Conservation (phyloP, 2,113 vertebrate genomes). For the Ascaphus truei region DNA sequence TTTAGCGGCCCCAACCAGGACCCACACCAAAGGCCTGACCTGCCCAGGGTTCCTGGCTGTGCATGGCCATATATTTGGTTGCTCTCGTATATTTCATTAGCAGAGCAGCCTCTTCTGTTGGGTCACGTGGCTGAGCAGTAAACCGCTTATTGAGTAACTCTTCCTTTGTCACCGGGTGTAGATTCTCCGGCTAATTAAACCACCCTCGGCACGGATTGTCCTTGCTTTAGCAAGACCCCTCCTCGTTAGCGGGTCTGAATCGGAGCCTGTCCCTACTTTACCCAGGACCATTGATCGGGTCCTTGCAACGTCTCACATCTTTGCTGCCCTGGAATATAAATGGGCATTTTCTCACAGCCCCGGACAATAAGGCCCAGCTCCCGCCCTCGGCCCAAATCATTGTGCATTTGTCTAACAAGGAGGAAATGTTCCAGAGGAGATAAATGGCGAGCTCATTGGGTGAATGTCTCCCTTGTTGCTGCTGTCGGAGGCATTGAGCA, state of each 20-base stretch:
- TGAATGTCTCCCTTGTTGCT: slow-evolving; percentile 20
- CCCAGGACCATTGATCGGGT: neutral
- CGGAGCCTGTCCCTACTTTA: neutral
- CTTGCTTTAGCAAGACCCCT: neutral
- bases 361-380: neutral
- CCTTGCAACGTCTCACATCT: neutral
- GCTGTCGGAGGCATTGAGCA: neutral
- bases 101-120: no score
- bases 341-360: slow-evolving; percentile 14
- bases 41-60: no score
- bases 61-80: no score
- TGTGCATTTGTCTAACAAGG: neutral
- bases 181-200: neutral
- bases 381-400: neutral
- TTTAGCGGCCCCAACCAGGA: no score
- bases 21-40: no score
- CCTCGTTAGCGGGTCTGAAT: slow-evolving; percentile 2
- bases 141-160: no score
- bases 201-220: neutral
- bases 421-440: slow-evolving; percentile 17
- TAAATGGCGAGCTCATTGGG: slow-evolving; percentile 4
- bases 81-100: no score
- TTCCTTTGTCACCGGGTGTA: no score
- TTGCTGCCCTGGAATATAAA: neutral
- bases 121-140: no score